A percentile compares a stretch with the other conserved stretches of the same genome.
phyloP scores from a whole-genome alignment of 2,888 invertebrate species.

The Pandemis heparana region DNA sequence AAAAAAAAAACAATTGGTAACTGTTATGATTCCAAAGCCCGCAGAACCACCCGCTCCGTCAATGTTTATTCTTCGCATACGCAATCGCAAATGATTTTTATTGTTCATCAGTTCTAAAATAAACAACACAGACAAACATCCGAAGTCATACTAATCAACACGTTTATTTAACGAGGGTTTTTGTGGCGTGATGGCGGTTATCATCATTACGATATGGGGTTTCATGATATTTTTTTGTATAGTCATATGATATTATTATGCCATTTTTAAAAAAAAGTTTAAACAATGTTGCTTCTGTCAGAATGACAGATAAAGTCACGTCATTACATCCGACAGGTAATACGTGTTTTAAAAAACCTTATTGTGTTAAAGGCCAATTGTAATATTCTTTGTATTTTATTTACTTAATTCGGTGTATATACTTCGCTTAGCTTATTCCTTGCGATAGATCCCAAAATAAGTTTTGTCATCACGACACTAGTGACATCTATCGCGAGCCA shows the following conservation, averaged over 20 bases:
- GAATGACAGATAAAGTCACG: too few relatives aligned
- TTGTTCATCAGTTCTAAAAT: background rate
- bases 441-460: too few relatives aligned
- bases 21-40: background rate
- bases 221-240: background rate
- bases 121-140: constrained; percentile 9
- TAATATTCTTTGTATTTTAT: too few relatives aligned
- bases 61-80: constrained; percentile 1
- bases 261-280: too few relatives aligned
- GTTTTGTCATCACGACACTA: background rate
- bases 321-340: too few relatives aligned
- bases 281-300: too few relatives aligned
- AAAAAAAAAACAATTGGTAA: too few relatives aligned
- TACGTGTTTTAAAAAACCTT: too few relatives aligned
- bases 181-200: background rate
- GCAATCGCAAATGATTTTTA: constrained; percentile 4
- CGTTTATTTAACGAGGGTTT: constrained; percentile 1
- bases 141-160: constrained; percentile 5
- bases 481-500: background rate
- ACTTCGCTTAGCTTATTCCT: background rate
- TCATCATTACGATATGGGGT: background rate
- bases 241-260: background rate
- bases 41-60: background rate
- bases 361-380: too few relatives aligned
- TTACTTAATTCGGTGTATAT: too few relatives aligned